Conservation (phyloP, 2,113 vertebrate species). For the Pelecanoides urinatrix region DNA sequence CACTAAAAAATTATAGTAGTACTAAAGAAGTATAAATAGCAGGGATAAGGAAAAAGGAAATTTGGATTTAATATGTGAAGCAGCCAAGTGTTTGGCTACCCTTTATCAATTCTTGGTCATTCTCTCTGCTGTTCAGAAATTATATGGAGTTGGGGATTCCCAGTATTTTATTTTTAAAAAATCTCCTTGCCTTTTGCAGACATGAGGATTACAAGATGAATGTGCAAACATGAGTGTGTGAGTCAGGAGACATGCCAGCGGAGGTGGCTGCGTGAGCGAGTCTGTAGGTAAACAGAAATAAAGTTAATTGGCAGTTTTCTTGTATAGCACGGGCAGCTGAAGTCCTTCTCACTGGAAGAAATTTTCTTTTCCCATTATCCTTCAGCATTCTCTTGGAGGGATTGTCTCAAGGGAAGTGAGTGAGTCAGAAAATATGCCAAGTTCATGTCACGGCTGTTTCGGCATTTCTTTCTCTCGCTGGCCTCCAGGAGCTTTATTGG, state of each 20-base stretch:
- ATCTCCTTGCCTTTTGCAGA: neutral
- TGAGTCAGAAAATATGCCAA: conserved; percentile 67
- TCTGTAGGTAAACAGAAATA: conserved; percentile 64
- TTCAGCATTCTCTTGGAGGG: conserved; percentile 47
- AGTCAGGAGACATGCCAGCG: conserved; percentile 47
- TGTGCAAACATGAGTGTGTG: conserved; percentile 22
- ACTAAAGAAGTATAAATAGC: neutral
- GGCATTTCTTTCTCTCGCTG: conserved; percentile 56
- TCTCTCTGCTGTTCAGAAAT: neutral
- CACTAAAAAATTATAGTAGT: neutral
- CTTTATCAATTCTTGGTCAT: neutral
- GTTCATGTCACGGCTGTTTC: conserved; percentile 66
- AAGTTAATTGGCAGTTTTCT: conserved; percentile 63
- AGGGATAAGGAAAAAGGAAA: neutral
- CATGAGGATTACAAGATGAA: neutral
- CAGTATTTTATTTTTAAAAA: neutral
- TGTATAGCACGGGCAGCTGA: conserved; percentile 33
- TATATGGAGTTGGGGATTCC: neutral
- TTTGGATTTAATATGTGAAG: neutral
- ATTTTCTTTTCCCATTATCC: conserved; percentile 57
- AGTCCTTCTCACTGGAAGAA: conserved; percentile 28
- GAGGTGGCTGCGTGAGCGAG: conserved; percentile 44
- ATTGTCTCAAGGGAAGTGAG: conserved; percentile 58
- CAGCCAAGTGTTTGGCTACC: neutral
- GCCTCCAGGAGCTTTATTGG: conserved; percentile 59